Base-by-base conservation (phyloP, 2,113 vertebrate genomes). In the Sterrhoptilus dennistouni region DNA sequence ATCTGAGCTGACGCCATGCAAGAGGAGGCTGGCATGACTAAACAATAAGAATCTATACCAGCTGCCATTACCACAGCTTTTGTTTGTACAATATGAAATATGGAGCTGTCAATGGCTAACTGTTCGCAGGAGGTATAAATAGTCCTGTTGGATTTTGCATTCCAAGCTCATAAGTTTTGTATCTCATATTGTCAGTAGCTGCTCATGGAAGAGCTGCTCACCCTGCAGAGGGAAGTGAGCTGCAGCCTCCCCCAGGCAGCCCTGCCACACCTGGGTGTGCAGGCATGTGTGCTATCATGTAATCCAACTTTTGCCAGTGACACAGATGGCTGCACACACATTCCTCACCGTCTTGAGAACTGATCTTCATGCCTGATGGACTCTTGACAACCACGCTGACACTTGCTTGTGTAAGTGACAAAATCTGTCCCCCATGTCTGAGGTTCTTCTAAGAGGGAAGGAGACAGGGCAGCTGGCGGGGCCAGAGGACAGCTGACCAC, bases 281-380 rank as follows among this genome's bases (percentile, higher is more conserved):
- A 40, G 18, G 36, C 5, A 0, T 7, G 61, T 19, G 27, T 33
- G 16, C 56, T n/a, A 2, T 8, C 6, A 0, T 1, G 14, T 6
- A 52, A 50, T 2, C 14, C 17, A 35, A 8, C 31, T 81, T 50
- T 20, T 38, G 16, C 38, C n/a, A 18, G 70, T 12, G 27, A 24
- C 40, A 33, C 44, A 35, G 44, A 7, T 21, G 61, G 69, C 52
- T 94, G 49, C 77, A 68, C 57, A 21, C 31, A 6, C 47, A 11
- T 40, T 33, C 59, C 13, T 87, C 45, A 53, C 14, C 0, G 9
- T 16, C 40, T 4, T 47, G 29, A 53, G 53, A 87, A 0, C 11
- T 10, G 40, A 47, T 47, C 9, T 3, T 36, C 28, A 6, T 23
- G 45, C 56, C 47, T 16, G 8, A 71, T 1, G 4, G 38, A 3